Conservation (phyloP, 2,888 invertebrate genomes). For the Dyspetes luteomarginatus region DNA sequence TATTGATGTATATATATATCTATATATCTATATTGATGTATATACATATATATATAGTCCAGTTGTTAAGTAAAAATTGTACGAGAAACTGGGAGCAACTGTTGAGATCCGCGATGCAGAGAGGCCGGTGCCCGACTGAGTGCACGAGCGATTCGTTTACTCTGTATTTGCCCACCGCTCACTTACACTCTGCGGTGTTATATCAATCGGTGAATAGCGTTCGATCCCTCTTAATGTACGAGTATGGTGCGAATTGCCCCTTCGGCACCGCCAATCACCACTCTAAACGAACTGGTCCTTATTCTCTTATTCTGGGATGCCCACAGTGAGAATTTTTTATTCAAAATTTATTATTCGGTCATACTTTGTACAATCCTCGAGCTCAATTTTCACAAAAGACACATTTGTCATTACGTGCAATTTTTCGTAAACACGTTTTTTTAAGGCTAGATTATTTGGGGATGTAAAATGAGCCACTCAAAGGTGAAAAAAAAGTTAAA, state of each 20-base stretch:
- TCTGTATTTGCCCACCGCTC: slow-evolving; percentile 77
- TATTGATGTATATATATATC: slow-evolving; percentile 4
- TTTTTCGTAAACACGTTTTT: too few relatives aligned
- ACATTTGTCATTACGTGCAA: too few relatives aligned
- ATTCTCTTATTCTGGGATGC: too few relatives aligned
- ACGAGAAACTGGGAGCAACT: slow-evolving; percentile 41
- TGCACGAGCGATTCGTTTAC: slow-evolving; percentile 76
- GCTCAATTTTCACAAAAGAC: too few relatives aligned
- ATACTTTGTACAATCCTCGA: too few relatives aligned
- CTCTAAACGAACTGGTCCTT: too few relatives aligned
- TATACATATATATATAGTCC: slow-evolving; percentile 21
- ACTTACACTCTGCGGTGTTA: slow-evolving; percentile 53
- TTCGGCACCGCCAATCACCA: background rate
- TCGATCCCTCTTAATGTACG: background rate
- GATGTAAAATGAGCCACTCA: too few relatives aligned
- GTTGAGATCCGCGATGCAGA: slow-evolving; percentile 75
- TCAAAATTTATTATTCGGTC: too few relatives aligned
- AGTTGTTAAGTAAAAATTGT: slow-evolving; percentile 24
- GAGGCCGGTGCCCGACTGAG: slow-evolving; percentile 81
- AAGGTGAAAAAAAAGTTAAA: too few relatives aligned
- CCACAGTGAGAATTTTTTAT: too few relatives aligned
- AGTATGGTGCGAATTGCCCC: slow-evolving; percentile 4
- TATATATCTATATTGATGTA: slow-evolving; percentile 8
- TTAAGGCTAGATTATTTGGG: too few relatives aligned
- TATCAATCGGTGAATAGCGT: slow-evolving; percentile 32